A percentile compares a stretch with the other conserved stretches of the same genome.
Conservation (phyloP, 2,113 vertebrate genomes). For the Chaetura pelagica region DNA sequence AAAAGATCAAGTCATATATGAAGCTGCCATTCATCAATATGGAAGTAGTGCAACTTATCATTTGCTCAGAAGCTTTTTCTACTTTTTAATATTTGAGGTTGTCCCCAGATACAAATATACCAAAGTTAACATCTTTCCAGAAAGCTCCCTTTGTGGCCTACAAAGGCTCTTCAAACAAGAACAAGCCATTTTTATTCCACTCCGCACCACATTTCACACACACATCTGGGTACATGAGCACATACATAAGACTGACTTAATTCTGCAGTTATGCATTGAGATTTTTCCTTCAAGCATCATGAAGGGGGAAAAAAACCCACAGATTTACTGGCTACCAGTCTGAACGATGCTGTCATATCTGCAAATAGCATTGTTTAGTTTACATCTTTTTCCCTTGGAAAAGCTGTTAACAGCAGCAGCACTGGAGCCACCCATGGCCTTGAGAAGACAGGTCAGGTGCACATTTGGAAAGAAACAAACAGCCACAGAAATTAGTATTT, state of each 20-base stretch:
- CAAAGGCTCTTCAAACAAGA: not conserved
- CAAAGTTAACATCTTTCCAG: not conserved
- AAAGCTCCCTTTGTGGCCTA: not conserved
- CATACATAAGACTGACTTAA: accelerated
- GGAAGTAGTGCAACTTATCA: not conserved
- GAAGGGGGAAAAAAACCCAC: not conserved
- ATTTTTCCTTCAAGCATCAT: not conserved
- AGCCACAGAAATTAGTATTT: not conserved
- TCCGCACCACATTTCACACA: not conserved
- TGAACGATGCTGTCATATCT: too few species aligned
- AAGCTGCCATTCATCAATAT: not conserved
- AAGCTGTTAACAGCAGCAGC: not conserved
- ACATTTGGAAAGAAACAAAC: not conserved
- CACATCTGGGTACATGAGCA: accelerated
- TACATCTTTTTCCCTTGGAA: not conserved
- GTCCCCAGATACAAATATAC: not conserved
- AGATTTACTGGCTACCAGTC: not conserved
- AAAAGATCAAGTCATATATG: not conserved
- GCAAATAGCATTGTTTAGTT: not conserved
- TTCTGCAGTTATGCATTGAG: not conserved
- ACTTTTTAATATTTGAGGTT: not conserved
- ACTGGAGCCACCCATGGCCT: not conserved
- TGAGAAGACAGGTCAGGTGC: not conserved
- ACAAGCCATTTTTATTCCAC: not conserved
- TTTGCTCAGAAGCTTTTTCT: not conserved